Evolutionary conservation across 2,113 vertebrate species (phyloP).

Genomic region (Cricetomys ansorgei): DNA sequence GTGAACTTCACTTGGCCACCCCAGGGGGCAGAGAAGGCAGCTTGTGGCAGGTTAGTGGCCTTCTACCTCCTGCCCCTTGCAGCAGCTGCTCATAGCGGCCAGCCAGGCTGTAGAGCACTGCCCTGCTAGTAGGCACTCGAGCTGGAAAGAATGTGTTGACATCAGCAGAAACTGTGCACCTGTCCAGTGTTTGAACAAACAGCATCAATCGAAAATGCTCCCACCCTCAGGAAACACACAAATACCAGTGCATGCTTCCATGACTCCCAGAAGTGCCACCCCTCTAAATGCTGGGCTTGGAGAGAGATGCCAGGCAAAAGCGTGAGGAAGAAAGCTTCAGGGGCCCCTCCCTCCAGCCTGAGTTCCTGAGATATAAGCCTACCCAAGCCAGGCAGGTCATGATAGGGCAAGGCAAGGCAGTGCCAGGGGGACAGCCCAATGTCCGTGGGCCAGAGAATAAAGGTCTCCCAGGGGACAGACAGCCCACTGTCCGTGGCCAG

Average conservation of each 20-base stretch:
- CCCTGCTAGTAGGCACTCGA: neutral
- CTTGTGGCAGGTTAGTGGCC: rapidly evolving
- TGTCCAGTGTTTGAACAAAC: neutral
- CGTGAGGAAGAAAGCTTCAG: neutral
- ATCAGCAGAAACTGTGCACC: neutral
- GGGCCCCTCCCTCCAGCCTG: rapidly evolving
- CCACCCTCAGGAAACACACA: neutral
- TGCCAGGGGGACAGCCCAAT: rapidly evolving
- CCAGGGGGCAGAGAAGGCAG: neutral
- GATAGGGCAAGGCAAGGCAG: rapidly evolving
- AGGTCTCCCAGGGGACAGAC: rapidly evolving
- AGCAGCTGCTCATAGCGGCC: neutral
- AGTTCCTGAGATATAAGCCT: neutral
- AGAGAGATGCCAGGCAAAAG: neutral
- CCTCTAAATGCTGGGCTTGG: neutral
- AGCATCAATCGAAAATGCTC: neutral
- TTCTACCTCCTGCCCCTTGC: neutral
- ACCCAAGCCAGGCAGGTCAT: neutral
- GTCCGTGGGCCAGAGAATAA: no score
- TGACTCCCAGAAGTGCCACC: neutral
- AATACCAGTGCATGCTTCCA: neutral
- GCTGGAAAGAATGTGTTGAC: rapidly evolving
- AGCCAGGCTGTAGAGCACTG: rapidly evolving
- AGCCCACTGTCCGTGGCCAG: rapidly evolving
- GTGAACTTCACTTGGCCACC: neutral